Percentiles rank a stretch among this genome's conserved stretches.
phyloP scores from a whole-genome alignment of 1,140 invertebrate genomes.

The Drosophila azteca region DNA sequence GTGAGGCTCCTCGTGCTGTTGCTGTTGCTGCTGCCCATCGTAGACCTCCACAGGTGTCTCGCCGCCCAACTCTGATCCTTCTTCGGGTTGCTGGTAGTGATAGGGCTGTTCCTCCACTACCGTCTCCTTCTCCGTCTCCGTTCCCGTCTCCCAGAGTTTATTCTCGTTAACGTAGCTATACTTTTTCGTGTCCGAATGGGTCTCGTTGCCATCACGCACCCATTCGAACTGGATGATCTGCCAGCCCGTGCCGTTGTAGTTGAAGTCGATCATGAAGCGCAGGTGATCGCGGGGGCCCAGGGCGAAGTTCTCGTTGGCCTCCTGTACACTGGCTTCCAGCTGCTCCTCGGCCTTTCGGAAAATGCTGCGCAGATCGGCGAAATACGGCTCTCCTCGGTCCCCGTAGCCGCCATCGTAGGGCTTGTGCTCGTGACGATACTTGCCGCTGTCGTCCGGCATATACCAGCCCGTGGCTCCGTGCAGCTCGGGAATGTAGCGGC shows the following conservation, averaged over 20 bases:
- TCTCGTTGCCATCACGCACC: slow-evolving; percentile 67
- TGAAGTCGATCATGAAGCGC: slow-evolving; percentile 79
- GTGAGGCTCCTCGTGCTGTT: background rate
- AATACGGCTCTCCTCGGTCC: slow-evolving; percentile 67
- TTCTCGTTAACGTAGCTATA: slow-evolving; percentile 73
- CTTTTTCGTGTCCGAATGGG: slow-evolving; percentile 36
- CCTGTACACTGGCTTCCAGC: slow-evolving; percentile 43
- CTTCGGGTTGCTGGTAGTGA: slow-evolving; percentile 46
- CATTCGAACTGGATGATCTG: slow-evolving; percentile 76
- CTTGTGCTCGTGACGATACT: slow-evolving; percentile 69
- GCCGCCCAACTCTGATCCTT: slow-evolving; percentile 1
- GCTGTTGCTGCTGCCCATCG: background rate
- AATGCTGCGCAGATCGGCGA: slow-evolving; percentile 55
- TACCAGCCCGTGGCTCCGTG: slow-evolving; percentile 70
- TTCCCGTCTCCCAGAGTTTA: slow-evolving; percentile 54
- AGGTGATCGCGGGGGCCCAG: slow-evolving; percentile 73
- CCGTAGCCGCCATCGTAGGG: slow-evolving; percentile 80
- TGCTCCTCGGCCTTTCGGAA: slow-evolving; percentile 44
- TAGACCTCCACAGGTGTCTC: slow-evolving; percentile 9
- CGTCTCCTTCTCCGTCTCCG: background rate
- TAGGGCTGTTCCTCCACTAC: slow-evolving; percentile 28
- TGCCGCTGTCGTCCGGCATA: slow-evolving; percentile 71
- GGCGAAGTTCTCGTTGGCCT: slow-evolving; percentile 27
- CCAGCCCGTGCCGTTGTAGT: slow-evolving; percentile 77
- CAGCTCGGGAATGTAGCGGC: slow-evolving; percentile 58